Percentiles rank a stretch among this genome's conserved stretches.
Evolutionary conservation across 2,113 vertebrate species (phyloP).

Genomic region (Platysternon megacephalum): DNA sequence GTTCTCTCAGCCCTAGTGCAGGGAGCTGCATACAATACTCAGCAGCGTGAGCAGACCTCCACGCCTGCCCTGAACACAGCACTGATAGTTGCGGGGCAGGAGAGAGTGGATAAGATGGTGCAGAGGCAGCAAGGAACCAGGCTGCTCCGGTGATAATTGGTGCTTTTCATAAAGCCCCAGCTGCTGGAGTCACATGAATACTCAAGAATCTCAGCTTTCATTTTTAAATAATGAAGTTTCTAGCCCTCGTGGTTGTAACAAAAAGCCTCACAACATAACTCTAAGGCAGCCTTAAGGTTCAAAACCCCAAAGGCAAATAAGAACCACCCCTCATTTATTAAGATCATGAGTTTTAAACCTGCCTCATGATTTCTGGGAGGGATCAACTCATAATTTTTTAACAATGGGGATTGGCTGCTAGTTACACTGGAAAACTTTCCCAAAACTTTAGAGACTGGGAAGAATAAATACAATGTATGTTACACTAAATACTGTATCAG

Average conservation of each 20-base stretch:
- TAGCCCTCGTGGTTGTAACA: neutral
- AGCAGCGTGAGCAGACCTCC: neutral
- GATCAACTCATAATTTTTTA: neutral
- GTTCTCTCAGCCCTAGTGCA: neutral
- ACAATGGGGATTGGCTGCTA: neutral
- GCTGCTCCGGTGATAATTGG: fast-evolving
- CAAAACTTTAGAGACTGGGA: neutral
- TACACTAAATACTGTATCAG: neutral
- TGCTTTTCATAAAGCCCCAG: neutral
- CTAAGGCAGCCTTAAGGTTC: neutral
- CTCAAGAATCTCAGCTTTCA: neutral
- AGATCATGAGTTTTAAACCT: neutral
- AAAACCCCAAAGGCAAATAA: neutral
- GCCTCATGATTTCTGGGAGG: neutral
- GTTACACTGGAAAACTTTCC: slow-evolving; percentile 12
- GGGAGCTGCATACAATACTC: neutral
- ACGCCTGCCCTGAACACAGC: neutral
- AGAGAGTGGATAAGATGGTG: neutral
- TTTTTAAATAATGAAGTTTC: neutral
- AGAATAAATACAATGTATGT: neutral
- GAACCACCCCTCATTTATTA: neutral
- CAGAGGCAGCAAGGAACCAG: neutral
- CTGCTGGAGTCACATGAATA: neutral
- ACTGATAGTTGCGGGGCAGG: neutral
- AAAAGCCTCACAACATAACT: neutral